Percentiles rank a stretch among this genome's conserved stretches.
These are phyloP conservation scores for Doryteuthis pealeii DNA, from an alignment of 1,140 invertebrate genomes.

Conservation along the genomic window DNA sequence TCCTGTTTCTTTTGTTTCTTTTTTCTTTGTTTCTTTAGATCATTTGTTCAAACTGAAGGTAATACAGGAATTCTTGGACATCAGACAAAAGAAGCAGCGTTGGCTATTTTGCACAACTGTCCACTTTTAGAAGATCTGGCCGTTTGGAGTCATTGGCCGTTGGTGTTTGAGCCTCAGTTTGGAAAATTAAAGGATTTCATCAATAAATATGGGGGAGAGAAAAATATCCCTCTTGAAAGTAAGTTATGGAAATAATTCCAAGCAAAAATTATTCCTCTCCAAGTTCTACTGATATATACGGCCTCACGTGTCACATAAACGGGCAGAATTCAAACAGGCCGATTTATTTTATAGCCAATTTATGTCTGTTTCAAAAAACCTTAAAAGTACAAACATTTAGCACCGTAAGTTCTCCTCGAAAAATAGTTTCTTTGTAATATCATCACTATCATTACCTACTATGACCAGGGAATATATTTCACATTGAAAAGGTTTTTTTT, in stretches of 20 bases:
- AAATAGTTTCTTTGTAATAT: too few relatives aligned
- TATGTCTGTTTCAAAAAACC: too few relatives aligned
- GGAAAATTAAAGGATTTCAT: conserved; percentile 53
- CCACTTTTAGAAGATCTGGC: conserved; percentile 52
- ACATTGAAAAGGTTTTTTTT: too few relatives aligned
- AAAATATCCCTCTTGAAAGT: conserved; percentile 35
- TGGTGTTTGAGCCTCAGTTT: conserved; percentile 55
- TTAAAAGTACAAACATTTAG: background rate
- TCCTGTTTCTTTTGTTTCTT: too few relatives aligned
- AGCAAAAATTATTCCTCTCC: background rate
- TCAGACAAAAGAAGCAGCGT: conserved; percentile 46
- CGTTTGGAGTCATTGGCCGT: conserved; percentile 51
- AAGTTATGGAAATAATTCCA: conserved; percentile 1
- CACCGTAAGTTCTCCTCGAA: too few relatives aligned
- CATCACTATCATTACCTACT: too few relatives aligned
- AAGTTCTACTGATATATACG: too few relatives aligned
- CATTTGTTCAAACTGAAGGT: background rate
- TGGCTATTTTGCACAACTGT: conserved; percentile 51
- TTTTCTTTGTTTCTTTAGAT: background rate
- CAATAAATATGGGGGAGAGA: conserved; percentile 51
- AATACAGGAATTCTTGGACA: conserved; percentile 48
- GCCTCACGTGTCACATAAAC: too few relatives aligned
- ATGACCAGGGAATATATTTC: too few relatives aligned
- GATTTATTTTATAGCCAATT: too few relatives aligned
- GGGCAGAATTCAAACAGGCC: too few relatives aligned